Percentiles rank a stretch among this genome's conserved stretches.
phyloP scores from a whole-genome alignment of 2,797 vertebrate genomes.

The Gallinago stenura region DNA sequence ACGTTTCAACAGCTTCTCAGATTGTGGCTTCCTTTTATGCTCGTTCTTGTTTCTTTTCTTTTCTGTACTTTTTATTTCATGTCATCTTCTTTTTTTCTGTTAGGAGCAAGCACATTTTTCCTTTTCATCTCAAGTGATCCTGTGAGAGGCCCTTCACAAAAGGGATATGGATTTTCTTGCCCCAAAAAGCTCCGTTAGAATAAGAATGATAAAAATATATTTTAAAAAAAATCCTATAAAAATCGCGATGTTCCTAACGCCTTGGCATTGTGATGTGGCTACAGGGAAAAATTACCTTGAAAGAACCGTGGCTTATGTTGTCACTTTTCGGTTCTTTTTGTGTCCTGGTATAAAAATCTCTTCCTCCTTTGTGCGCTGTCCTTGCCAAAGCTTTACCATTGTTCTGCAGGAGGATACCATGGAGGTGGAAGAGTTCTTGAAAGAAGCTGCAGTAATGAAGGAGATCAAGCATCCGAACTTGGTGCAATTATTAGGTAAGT shows the following conservation, averaged over 20 bases:
- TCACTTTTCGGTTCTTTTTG: background rate
- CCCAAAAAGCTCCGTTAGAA: slow-evolving; percentile 6
- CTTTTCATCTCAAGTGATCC: slow-evolving; percentile 1
- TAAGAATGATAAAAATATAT: background rate
- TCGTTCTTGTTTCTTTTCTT: background rate
- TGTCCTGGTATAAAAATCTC: background rate
- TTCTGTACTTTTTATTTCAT: slow-evolving; percentile 9
- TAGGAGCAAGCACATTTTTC: background rate
- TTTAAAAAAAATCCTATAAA: background rate
- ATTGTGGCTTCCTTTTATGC: slow-evolving; percentile 1
- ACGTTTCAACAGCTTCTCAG: background rate
- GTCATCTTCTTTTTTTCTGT: background rate
- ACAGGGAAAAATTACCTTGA: background rate
- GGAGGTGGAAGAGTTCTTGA: slow-evolving; percentile 99
- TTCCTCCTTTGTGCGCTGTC: background rate
- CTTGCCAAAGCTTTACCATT: slow-evolving; percentile 32
- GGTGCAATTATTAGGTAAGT: slow-evolving; percentile 94
- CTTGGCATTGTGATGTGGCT: background rate
- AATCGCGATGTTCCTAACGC: background rate
- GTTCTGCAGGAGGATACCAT: slow-evolving; percentile 94
- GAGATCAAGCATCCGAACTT: slow-evolving; percentile 99
- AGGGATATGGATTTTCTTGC: slow-evolving; percentile 41
- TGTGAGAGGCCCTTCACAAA: background rate
- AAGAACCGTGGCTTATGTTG: background rate
- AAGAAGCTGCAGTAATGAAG: slow-evolving; percentile 98